Conservation (phyloP, 2,888 invertebrate species). For the Ischnura elegans region DNA sequence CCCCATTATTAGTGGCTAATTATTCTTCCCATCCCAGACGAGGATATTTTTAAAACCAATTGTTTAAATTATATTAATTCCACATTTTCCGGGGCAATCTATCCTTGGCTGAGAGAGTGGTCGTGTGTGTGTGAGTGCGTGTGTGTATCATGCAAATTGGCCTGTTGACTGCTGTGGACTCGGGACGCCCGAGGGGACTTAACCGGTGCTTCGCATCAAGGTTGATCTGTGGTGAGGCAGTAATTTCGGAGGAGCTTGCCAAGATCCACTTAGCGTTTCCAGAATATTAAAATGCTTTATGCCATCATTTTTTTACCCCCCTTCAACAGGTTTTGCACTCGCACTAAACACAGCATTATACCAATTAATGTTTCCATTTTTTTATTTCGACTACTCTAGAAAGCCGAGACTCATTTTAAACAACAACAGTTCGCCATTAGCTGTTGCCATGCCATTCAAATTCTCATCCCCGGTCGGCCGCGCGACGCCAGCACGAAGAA, state of each 20-base stretch:
- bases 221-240: slow-evolving; percentile 15
- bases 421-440: background rate
- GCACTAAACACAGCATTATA: slow-evolving; percentile 11
- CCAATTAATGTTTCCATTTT: slow-evolving; percentile 33
- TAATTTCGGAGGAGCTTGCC: slow-evolving; percentile 47
- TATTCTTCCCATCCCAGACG: background rate
- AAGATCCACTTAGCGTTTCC: slow-evolving; percentile 50
- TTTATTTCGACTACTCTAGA: background rate
- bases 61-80: background rate
- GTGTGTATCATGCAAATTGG: slow-evolving; percentile 23
- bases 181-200: background rate
- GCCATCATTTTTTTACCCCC: background rate
- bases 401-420: slow-evolving; percentile 9
- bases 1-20: background rate
- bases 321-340: slow-evolving; percentile 37
- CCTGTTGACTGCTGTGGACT: background rate
- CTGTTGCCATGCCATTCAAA: slow-evolving; percentile 44
- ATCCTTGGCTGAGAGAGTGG: background rate
- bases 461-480: background rate
- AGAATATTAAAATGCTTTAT: slow-evolving; percentile 63
- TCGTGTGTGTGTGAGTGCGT: no score
- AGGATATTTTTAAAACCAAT: background rate
- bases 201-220: slow-evolving; percentile 38
- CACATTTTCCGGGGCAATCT: background rate
- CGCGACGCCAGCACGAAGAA: background rate